Evolutionary conservation across 2,797 vertebrate genomes (phyloP), one percentile per base, ranked within the genome.

Genomic region (Spinus olivaceus): DNA sequence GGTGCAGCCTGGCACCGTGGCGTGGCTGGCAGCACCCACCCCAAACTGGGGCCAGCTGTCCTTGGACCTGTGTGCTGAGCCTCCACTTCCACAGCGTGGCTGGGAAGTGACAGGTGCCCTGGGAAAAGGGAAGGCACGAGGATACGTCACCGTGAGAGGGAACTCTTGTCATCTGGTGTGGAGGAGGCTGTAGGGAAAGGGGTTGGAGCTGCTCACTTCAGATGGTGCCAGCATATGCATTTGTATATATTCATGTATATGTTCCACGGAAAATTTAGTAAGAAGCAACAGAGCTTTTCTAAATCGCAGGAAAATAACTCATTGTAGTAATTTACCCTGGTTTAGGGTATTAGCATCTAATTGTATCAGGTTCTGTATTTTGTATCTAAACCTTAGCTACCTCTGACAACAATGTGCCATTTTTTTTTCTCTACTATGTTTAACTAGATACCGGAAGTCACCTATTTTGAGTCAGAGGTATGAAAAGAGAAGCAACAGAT

Each of bases 21-120:
- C 1, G 3, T 12, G 63, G 44, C 57, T 1, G 1, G 42, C 54
- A 72, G 33, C 28, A 21, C 39, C 50, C 5, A 1, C 16, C 32
- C 76, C 80, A 64, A 1, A 23, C 33, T 0, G 1, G 35, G 0
- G 14, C 12, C 59, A 42, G 35, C 22, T 8, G 3, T 57, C 54
- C 61, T 33, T 0, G 4, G 37, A 46, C 22, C 24, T 2, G 0
- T 0, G 8, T 4, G 4, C 61, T 14, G 28, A 72, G 27, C 53
- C 23, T 44, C 5, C 0, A 3, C n/a, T 54, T 47, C 28, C 27
- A 4, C 37, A 33, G 1, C 0, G 1, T 0, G 14, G 8, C 54
- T 64, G 56, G 65, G 49, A 64, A 37, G 41, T n/a, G 32, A 6
- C 5, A 30, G 15, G 14, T 25, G 21, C 39, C 56, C 46, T 5